Conservation (phyloP, 2,797 vertebrate genomes). For the Silurus lanzhouensis region DNA sequence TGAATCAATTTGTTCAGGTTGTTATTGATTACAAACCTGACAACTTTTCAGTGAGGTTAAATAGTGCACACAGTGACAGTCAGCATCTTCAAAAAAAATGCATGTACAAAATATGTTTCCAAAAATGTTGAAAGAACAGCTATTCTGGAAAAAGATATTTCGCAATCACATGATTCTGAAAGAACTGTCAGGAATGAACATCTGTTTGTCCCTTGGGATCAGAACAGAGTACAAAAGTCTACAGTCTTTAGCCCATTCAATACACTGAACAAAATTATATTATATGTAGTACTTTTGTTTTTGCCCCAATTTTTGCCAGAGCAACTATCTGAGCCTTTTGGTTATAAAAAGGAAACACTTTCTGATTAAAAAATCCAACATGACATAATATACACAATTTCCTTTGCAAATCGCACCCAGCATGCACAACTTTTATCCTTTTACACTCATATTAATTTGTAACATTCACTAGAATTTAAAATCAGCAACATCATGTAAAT, state of each 20-base stretch:
- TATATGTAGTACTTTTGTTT: no score
- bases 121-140: background rate
- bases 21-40: background rate
- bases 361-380: background rate
- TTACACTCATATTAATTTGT: background rate
- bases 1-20: background rate
- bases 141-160: background rate
- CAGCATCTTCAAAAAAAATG: background rate
- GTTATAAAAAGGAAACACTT: background rate
- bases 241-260: background rate
- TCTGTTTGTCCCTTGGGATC: background rate
- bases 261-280: no score
- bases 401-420: background rate
- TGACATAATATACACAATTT: background rate
- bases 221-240: background rate
- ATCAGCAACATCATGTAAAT: background rate
- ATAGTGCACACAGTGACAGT: background rate
- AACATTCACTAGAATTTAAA: background rate
- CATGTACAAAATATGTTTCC: background rate
- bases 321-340: background rate
- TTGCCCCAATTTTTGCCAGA: no score
- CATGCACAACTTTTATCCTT: background rate
- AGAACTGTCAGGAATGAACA: background rate
- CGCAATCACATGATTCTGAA: background rate
- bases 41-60: background rate